Base-by-base conservation (phyloP, 2,888 invertebrate species). In the Orthosia gothica region DNA sequence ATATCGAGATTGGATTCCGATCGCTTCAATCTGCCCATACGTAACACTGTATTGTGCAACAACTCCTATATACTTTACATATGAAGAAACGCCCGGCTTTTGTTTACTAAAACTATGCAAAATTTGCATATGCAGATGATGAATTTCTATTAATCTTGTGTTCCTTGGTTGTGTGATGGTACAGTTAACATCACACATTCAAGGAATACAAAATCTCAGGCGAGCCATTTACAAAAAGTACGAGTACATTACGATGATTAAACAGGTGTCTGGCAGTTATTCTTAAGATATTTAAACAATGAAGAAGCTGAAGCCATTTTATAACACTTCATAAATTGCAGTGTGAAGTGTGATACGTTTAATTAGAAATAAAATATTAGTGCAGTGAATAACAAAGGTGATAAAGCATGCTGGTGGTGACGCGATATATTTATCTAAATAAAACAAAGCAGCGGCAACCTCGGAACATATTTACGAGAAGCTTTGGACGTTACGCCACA, bases 381-480 rank as follows among this genome's bases (percentile, higher is more conserved):
- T 79, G 79, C 73, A 82, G 84, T 90, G 83, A 89, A 88, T 88
- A 87, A 89, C 88, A 87, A 85, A 85, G 80, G 74, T 74, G 76
- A 89, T 88, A 87, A 84, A 88, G 82, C 73, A 78, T 84, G 83
- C 83, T 83, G 87, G 77, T 70, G 76, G 83, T 77, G 86, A 88
- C 86, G 82, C 81, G 89, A 87, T 76, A 89, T 87, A 89, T 91
- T 89, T 89, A 88, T 90, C 83, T 86, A 83, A 88, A 88, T 89
- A 88, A 88, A 88, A 89, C 84, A 87, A 88, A 84, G 81, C 83
- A 66, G 80, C 62, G 75, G 79, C 68, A 82, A 82, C 81, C 79
- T 66, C 79, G 77, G 76, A 82, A 88, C 80, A 88, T 87, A 89
- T 91, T 89, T 89, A 89, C 87, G 85, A 86, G 86, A 79, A 82